phyloP scores from a whole-genome alignment of 1,140 invertebrate species.

The Sipha flava region DNA sequence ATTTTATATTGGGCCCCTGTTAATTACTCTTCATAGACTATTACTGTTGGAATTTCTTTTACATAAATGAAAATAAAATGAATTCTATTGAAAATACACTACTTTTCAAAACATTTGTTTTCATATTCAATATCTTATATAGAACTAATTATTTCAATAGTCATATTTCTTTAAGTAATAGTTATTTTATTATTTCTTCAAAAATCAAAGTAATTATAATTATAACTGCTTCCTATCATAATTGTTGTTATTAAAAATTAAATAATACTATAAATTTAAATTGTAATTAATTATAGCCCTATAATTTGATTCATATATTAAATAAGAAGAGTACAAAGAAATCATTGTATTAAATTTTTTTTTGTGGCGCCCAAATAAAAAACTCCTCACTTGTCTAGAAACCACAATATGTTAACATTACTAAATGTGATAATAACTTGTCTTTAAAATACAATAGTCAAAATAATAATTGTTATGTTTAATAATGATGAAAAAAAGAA shows the following conservation, averaged over 20 bases:
- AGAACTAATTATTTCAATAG: not conserved
- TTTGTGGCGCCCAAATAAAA: not conserved
- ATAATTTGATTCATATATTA: not conserved
- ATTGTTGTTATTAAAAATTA: not conserved
- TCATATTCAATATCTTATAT: not conserved
- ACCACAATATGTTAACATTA: constrained; percentile 1
- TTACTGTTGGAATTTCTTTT: not conserved
- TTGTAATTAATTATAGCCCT: not conserved
- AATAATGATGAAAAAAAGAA: constrained; percentile 19
- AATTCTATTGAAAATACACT: not conserved
- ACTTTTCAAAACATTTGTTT: not conserved
- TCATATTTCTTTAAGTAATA: not conserved
- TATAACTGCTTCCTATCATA: not conserved
- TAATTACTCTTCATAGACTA: not conserved
- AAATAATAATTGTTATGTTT: constrained; percentile 28
- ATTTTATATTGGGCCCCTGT: not conserved
- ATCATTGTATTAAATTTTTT: not conserved
- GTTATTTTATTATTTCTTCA: not conserved
- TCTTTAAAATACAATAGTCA: constrained; percentile 30
- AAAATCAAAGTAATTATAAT: not conserved
- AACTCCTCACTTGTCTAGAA: constrained; percentile 14
- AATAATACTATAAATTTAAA: not conserved
- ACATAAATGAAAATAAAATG: not conserved
- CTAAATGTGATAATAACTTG: constrained; percentile 27
- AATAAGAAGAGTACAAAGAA: not conserved